These are phyloP conservation scores for Ochlodes sylvanus DNA, from an alignment of 2,888 invertebrate species.

Conservation along the genomic window DNA sequence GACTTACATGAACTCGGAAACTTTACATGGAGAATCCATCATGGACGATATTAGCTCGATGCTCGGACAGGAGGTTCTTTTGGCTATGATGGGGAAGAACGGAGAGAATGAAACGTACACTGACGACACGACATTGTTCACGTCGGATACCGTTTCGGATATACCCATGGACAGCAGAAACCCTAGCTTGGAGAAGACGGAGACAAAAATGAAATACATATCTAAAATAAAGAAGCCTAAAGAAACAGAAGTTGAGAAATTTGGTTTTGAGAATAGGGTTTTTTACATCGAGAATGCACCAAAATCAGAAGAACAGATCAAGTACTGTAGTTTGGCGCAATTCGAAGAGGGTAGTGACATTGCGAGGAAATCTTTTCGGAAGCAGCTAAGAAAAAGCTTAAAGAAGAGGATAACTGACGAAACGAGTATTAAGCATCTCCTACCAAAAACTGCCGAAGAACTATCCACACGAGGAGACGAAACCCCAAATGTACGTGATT, in stretches of 20 bases:
- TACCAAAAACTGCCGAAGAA: slow-evolving; percentile 69
- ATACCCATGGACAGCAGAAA: slow-evolving; percentile 81
- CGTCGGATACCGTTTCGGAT: slow-evolving; percentile 83
- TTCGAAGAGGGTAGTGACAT: slow-evolving; percentile 94
- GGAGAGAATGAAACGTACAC: slow-evolving; percentile 88
- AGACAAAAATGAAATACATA: slow-evolving; percentile 85
- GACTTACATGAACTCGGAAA: slow-evolving; percentile 88
- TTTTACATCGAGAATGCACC: slow-evolving; percentile 85
- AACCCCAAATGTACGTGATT: slow-evolving; percentile 45
- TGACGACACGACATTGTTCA: slow-evolving; percentile 89
- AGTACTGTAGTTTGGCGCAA: slow-evolving; percentile 92
- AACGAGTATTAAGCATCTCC: slow-evolving; percentile 60
- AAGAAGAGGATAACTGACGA: slow-evolving; percentile 73
- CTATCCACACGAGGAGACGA: slow-evolving; percentile 51
- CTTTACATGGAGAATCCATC: slow-evolving; percentile 90
- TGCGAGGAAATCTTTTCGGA: slow-evolving; percentile 90
- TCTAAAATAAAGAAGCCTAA: slow-evolving; percentile 77
- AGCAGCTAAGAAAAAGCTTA: slow-evolving; percentile 71
- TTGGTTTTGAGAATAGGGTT: slow-evolving; percentile 90
- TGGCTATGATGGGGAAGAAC: slow-evolving; percentile 87
- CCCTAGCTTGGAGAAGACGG: slow-evolving; percentile 84
- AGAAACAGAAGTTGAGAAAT: slow-evolving; percentile 82
- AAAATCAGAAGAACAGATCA: slow-evolving; percentile 85
- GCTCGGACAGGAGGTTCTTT: slow-evolving; percentile 88
- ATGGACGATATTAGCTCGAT: slow-evolving; percentile 92